Evolutionary conservation across 2,113 vertebrate genomes (phyloP).

Genomic region (Galemys pyrenaicus): DNA sequence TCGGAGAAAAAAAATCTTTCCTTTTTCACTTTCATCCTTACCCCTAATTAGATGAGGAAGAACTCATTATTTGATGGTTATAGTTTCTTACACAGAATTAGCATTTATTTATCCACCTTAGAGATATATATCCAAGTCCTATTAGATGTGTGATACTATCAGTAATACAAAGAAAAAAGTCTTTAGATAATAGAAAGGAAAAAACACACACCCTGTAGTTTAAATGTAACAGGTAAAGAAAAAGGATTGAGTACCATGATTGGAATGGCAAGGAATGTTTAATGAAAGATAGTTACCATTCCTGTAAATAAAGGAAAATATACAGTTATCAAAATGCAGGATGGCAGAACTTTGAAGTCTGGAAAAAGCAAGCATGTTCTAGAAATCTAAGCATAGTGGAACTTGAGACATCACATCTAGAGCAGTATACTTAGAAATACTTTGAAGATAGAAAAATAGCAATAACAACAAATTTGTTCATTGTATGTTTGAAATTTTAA

Average conservation of each 20-base stretch:
- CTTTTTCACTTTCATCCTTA: neutral
- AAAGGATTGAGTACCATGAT: neutral
- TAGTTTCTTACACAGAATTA: neutral
- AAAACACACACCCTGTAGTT: neutral
- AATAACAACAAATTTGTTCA: neutral
- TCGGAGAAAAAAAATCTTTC: neutral
- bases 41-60: neutral
- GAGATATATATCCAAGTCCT: neutral
- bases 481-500: neutral
- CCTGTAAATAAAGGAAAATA: neutral
- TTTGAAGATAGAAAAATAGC: neutral
- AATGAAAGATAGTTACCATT: neutral
- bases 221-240: conserved; percentile 2
- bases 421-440: neutral
- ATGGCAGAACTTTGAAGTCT: neutral
- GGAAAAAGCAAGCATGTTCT: neutral
- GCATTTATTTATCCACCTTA: neutral
- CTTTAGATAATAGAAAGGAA: neutral
- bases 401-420: neutral
- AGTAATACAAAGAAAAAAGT: neutral
- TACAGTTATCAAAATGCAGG: neutral
- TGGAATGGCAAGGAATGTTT: neutral
- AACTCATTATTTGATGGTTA: neutral
- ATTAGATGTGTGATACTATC: neutral
- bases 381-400: neutral